phyloP scores from a whole-genome alignment of 2,797 vertebrate genomes.

The Catostomus latipinnis region DNA sequence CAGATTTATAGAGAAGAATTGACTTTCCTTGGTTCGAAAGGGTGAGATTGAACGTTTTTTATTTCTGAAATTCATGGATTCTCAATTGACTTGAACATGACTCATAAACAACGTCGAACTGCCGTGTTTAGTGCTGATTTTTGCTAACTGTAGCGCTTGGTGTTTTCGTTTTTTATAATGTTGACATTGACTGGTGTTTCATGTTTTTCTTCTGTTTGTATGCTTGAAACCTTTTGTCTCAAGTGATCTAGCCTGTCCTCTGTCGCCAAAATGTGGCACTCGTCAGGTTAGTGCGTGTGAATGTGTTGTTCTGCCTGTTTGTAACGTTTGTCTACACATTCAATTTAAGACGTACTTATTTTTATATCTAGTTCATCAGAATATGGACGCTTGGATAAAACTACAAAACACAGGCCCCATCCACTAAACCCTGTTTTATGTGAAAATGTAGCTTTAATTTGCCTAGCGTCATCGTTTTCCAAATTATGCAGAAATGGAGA shows the following conservation, averaged over 20 bases:
- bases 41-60: constrained; percentile 30
- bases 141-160: neutral
- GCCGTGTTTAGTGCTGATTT: too few species aligned
- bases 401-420: too few species aligned
- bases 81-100: neutral
- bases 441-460: too few species aligned
- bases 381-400: too few species aligned
- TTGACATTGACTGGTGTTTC: neutral
- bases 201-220: neutral
- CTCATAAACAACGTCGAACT: neutral
- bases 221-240: neutral
- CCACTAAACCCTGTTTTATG: too few species aligned
- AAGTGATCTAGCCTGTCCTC: constrained; percentile 13
- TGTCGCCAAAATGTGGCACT: constrained; percentile 31
- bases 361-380: constrained; percentile 63
- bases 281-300: constrained; percentile 24
- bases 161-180: neutral
- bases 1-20: constrained; percentile 11
- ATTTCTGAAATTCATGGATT: too few species aligned
- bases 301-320: neutral
- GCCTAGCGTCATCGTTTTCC: too few species aligned
- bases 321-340: constrained; percentile 1
- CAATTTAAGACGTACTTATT: constrained; percentile 52
- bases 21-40: constrained; percentile 8
- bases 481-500: too few species aligned